Percentiles rank a stretch among this genome's conserved stretches.
Conservation (phyloP, 1,140 invertebrate genomes). For the Ephestia elutella region DNA sequence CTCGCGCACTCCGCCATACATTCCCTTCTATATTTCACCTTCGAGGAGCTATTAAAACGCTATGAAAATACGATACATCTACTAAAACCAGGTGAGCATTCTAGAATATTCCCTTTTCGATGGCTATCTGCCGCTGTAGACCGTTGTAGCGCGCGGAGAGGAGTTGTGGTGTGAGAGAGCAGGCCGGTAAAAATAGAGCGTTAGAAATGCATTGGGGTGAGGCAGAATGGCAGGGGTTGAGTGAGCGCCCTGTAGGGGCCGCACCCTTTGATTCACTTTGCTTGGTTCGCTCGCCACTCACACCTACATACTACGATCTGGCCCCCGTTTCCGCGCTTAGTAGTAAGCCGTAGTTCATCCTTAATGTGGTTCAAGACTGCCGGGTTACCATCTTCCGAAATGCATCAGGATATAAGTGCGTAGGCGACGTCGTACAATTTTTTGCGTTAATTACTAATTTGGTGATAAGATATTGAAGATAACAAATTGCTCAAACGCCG, state of each 20-base stretch:
- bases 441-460: too few relatives aligned
- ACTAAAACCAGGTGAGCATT: conserved; percentile 48
- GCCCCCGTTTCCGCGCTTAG: conserved; percentile 11
- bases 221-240: conserved; percentile 68
- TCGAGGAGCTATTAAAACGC: conserved; percentile 46
- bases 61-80: conserved; percentile 39
- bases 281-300: conserved; percentile 20
- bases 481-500: too few relatives aligned
- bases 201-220: conserved; percentile 64
- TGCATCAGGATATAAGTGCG: not conserved
- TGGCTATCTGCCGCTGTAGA: conserved; percentile 7
- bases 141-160: conserved; percentile 9
- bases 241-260: conserved; percentile 49
- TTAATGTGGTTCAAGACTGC: not conserved
- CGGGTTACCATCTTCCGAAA: not conserved
- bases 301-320: conserved; percentile 18
- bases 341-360: not conserved
- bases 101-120: conserved; percentile 9
- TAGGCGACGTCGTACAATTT: too few relatives aligned
- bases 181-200: conserved; percentile 68
- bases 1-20: conserved; percentile 47
- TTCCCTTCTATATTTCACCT: conserved; percentile 47
- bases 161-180: conserved; percentile 59
- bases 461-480: too few relatives aligned
- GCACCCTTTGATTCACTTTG: conserved; percentile 41